A percentile compares a stretch with the other conserved stretches of the same genome.
Conservation (phyloP, 2,888 invertebrate genomes). For the Charanyca ferruginea region DNA sequence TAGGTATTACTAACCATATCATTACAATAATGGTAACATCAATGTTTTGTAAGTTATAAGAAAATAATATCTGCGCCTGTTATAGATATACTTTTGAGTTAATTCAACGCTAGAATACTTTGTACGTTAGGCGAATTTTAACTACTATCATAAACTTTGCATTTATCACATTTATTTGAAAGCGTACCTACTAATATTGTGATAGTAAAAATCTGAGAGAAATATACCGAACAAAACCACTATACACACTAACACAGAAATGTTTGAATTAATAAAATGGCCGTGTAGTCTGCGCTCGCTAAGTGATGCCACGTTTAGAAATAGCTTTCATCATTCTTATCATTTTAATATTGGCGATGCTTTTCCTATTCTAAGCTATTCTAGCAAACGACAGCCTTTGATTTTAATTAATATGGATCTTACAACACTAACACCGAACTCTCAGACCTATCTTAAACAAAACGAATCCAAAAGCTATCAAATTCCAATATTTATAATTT, state of each 20-base stretch:
- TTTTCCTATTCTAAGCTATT: constrained; percentile 69
- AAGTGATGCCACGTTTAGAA: constrained; percentile 55
- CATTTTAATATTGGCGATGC: constrained; percentile 69
- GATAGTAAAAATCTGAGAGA: constrained; percentile 47
- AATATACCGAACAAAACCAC: constrained; percentile 61
- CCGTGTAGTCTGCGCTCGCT: constrained; percentile 45
- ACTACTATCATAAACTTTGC: constrained; percentile 67
- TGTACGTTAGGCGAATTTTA: constrained; percentile 77
- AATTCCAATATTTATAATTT: constrained; percentile 50
- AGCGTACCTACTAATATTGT: constrained; percentile 63
- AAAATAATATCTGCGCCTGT: constrained; percentile 60
- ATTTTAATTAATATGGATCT: constrained; percentile 72
- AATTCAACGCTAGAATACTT: constrained; percentile 71
- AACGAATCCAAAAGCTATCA: constrained; percentile 52
- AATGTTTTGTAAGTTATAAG: constrained; percentile 52
- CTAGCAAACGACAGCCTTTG: constrained; percentile 81
- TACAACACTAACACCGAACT: constrained; percentile 72
- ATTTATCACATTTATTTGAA: constrained; percentile 76
- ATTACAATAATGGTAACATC: constrained; percentile 42
- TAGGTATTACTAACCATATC: constrained; percentile 31
- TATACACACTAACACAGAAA: constrained; percentile 57
- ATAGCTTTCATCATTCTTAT: constrained; percentile 42
- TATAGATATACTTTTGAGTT: constrained; percentile 61
- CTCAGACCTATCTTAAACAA: constrained; percentile 66
- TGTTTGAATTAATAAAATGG: constrained; percentile 23